Evolutionary conservation across 2,113 vertebrate genomes (phyloP).

Genomic region (Harpagus bidentatus): DNA sequence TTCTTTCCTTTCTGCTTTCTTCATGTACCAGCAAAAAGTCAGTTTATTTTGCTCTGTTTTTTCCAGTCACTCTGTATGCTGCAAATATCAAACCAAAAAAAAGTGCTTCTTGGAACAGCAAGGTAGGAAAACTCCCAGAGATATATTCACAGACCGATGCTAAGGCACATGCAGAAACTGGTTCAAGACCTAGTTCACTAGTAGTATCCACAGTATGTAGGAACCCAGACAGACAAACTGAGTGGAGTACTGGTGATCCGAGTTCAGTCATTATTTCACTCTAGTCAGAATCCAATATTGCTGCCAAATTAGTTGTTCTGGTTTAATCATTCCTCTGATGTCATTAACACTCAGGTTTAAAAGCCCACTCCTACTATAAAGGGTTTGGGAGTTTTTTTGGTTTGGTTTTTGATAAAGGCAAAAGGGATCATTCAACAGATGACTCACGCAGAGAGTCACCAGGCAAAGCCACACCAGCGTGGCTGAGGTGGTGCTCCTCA

Average conservation of each 20-base stretch:
- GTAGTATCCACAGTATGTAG: neutral
- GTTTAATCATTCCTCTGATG: neutral
- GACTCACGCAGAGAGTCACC: neutral
- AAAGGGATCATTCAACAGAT: neutral
- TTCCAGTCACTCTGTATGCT: neutral
- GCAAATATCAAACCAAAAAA: neutral
- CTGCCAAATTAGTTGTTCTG: neutral
- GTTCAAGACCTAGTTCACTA: conserved; percentile 1
- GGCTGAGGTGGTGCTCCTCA: neutral
- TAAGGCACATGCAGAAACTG: neutral
- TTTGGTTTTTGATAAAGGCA: neutral
- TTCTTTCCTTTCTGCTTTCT: neutral
- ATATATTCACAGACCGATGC: neutral
- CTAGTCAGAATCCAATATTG: neutral
- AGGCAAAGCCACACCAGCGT: neutral
- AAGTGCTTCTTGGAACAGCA: neutral
- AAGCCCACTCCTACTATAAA: neutral
- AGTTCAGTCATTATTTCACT: neutral
- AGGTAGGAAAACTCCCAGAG: neutral
- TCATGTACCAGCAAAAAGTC: neutral
- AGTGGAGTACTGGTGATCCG: rapidly evolving
- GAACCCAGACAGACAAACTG: neutral
- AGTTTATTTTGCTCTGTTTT: neutral
- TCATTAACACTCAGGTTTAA: neutral
- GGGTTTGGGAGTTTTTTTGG: neutral